phyloP scores from a whole-genome alignment of 2,888 invertebrate genomes.

The Stegophylla sp. region DNA sequence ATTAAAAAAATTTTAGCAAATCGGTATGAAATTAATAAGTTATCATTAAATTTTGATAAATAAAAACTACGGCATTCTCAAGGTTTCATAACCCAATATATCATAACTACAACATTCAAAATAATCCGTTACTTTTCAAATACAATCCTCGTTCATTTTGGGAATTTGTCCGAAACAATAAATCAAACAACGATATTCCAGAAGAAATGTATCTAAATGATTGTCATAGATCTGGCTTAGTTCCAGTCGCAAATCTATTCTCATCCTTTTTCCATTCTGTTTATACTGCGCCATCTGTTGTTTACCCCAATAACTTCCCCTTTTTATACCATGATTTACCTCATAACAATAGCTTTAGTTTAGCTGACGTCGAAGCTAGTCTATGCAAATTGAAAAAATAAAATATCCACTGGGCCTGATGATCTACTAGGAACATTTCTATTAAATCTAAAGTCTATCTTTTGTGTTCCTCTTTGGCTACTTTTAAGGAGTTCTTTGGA shows the following conservation, averaged over 20 bases:
- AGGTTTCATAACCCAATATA: neutral
- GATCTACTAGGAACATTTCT: neutral
- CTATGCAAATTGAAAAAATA: too few relatives aligned
- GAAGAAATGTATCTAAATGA: neutral
- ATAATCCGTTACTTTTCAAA: too few relatives aligned
- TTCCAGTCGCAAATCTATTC: neutral
- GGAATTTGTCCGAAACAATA: neutral
- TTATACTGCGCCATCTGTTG: neutral
- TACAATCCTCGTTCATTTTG: neutral
- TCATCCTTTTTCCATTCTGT: neutral
- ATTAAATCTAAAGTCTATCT: neutral
- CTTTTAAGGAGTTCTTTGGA: neutral
- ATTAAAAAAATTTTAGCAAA: too few relatives aligned
- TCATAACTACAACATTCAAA: neutral
- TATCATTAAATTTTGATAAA: too few relatives aligned
- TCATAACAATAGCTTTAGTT: too few relatives aligned
- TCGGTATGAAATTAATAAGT: neutral
- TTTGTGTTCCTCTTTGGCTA: neutral
- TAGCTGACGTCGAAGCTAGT: too few relatives aligned
- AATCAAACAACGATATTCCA: neutral
- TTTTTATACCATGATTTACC: too few relatives aligned
- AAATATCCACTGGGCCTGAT: neutral
- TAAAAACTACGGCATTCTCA: too few relatives aligned
- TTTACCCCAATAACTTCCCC: neutral
- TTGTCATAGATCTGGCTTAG: too few relatives aligned